Evolutionary conservation across 2,113 vertebrate genomes (phyloP).

Genomic region (Corvus hawaiiensis): DNA sequence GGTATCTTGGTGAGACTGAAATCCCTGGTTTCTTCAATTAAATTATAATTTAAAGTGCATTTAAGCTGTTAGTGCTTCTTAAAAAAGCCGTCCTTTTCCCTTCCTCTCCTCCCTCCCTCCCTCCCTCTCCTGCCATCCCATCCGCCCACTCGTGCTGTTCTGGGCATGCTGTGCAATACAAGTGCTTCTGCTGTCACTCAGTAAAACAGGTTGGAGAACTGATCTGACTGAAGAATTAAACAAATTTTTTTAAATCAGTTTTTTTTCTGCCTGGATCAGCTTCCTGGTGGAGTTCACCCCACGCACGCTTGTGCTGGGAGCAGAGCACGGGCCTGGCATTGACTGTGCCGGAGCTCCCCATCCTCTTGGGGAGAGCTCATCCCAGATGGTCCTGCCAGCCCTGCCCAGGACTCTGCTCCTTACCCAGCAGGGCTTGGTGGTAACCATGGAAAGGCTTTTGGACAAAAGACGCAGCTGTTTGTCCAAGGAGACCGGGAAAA

Average conservation of each 20-base stretch:
- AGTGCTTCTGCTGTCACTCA: conserved; percentile 40
- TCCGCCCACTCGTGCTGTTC: conserved; percentile 36
- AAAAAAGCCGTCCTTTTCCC: conserved; percentile 40
- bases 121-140: conserved; percentile 42
- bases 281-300: background rate
- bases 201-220: background rate
- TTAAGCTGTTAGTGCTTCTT: conserved; percentile 37
- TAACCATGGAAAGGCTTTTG: background rate
- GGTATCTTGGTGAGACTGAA: background rate
- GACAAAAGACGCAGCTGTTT: background rate
- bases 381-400: background rate
- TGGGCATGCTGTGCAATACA: conserved; percentile 35
- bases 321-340: background rate
- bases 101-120: background rate
- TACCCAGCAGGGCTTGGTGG: background rate
- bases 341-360: fast-evolving
- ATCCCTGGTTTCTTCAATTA: background rate
- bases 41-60: conserved; percentile 19
- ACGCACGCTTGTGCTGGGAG: fast-evolving
- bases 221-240: background rate
- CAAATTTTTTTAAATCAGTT: background rate
- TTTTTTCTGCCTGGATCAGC: background rate
- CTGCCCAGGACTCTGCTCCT: background rate
- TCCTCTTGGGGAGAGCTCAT: background rate
- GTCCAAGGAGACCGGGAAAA: background rate